These are phyloP conservation scores for Anarsia innoxiella DNA, from an alignment of 2,888 invertebrate genomes.

Conservation along the genomic window DNA sequence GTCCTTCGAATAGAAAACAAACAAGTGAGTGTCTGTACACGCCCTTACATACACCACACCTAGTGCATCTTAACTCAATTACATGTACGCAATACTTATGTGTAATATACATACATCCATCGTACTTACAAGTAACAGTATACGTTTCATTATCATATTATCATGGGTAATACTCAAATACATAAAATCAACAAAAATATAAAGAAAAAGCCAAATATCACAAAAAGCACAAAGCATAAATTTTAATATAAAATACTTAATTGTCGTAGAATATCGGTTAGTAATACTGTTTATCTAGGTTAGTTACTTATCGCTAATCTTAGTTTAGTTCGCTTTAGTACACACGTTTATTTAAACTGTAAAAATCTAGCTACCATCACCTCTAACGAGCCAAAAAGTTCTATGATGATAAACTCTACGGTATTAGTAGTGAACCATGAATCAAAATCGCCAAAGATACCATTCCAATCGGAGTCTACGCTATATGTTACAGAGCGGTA, in stretches of 20 bases:
- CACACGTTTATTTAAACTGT: conserved; percentile 23
- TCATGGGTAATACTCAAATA: conserved; percentile 21
- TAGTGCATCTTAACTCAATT: too few species aligned
- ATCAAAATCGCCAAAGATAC: conserved; percentile 58
- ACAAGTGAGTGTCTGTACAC: conserved; percentile 50
- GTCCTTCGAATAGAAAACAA: conserved; percentile 57
- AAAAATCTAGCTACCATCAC: conserved; percentile 60
- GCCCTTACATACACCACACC: too few species aligned
- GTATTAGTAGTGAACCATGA: conserved; percentile 38
- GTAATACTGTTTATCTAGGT: conserved; percentile 5
- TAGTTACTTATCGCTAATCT: conserved; percentile 15
- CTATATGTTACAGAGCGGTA: conserved; percentile 42
- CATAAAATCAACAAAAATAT: conserved; percentile 42
- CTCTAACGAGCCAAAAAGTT: conserved; percentile 48
- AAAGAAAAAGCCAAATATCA: conserved; percentile 69
- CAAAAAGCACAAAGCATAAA: conserved; percentile 68
- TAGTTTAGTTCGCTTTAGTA: conserved; percentile 24
- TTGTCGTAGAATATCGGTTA: conserved; percentile 23
- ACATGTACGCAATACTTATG: conserved; percentile 12
- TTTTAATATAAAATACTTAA: conserved; percentile 24
- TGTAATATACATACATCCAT: conserved; percentile 23
- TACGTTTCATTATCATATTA: conserved; percentile 13
- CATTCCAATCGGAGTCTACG: conserved; percentile 59
- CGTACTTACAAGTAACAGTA: conserved; percentile 32
- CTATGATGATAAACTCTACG: conserved; percentile 44